Evolutionary conservation across 2,888 invertebrate species (phyloP), one percentile per base, ranked within the genome.

Genomic region (Pristionchus arcanus): DNA sequence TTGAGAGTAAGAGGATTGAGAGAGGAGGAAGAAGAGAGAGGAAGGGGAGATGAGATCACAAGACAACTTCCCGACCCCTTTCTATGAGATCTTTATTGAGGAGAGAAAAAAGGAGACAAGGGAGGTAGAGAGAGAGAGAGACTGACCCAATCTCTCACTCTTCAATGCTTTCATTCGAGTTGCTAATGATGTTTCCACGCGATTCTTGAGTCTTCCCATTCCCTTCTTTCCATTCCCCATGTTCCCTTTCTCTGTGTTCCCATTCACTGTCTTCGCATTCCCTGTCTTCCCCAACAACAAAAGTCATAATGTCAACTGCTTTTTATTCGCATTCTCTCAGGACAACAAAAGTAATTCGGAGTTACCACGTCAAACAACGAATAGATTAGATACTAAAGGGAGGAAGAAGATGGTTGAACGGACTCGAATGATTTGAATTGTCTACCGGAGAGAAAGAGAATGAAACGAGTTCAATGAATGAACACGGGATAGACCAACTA

Each of bases 261-360:
- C 42, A 42, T 71, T 71, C 71, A 71, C 21, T 59, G 59, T 59
- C 53, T 53, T 53, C 53, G 7, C 53, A 68, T 63, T 63, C 63
- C 63, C 7, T 37, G 37, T 74, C 42, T 49, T 49, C 77, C 37
- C 77, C 19, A 77, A 77, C 25, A 13, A 77, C 25, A 49, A 74
- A 74, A 66, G 66, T n/a, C 66, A 28, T 66, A 66, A 66, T n/a
- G 68, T 77, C 77, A 77, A 77, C 77, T 77, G 77, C 77, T 42
- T 42, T 74, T 77, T 77, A 77, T 77, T 77, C 77, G 77, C 77
- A 77, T 77, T 77, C 77, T 77, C 77, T 77, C 77, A 77, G 77
- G 77, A 77, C 77, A 77, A 77, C 77, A 77, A 42, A 77, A 74
- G 28, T 74, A 74, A 74, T 74, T 74, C 37, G 19, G 34, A 34